Evolutionary conservation across 2,888 invertebrate genomes (phyloP).

Genomic region (Campaea margaritaria): DNA sequence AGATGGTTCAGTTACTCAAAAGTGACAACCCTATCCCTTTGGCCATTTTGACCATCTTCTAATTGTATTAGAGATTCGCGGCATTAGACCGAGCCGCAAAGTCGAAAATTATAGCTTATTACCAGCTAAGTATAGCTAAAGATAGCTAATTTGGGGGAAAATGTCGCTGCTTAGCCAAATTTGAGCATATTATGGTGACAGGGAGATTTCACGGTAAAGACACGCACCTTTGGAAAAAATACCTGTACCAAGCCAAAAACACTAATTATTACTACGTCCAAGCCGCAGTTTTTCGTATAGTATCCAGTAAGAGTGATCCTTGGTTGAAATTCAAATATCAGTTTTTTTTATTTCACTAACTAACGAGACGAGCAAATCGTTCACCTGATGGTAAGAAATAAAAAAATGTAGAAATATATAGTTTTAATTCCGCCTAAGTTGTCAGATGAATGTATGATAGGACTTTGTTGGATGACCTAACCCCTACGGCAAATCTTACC

Average conservation of each 20-base stretch:
- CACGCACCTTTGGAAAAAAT: slow-evolving; percentile 4
- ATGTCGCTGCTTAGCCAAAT: slow-evolving; percentile 43
- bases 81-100: slow-evolving; percentile 61
- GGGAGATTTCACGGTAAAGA: slow-evolving; percentile 11
- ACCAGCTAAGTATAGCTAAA: slow-evolving; percentile 49
- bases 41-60: slow-evolving; percentile 34
- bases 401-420: too few relatives aligned
- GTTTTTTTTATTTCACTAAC: too few relatives aligned
- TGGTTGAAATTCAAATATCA: too few relatives aligned
- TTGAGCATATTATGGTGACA: slow-evolving; percentile 26
- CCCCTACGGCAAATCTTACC: too few relatives aligned
- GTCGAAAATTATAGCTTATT: slow-evolving; percentile 62
- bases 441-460: too few relatives aligned
- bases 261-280: too few relatives aligned
- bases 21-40: slow-evolving; percentile 30
- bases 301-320: too few relatives aligned
- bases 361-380: too few relatives aligned
- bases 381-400: too few relatives aligned
- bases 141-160: slow-evolving; percentile 50
- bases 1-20: neutral
- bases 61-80: slow-evolving; percentile 73
- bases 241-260: neutral
- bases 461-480: too few relatives aligned
- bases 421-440: too few relatives aligned
- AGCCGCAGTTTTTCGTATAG: too few relatives aligned